Conservation (phyloP, 37 sponge, comb jelly and placozoan species). For the Beroe forskalii region DNA sequence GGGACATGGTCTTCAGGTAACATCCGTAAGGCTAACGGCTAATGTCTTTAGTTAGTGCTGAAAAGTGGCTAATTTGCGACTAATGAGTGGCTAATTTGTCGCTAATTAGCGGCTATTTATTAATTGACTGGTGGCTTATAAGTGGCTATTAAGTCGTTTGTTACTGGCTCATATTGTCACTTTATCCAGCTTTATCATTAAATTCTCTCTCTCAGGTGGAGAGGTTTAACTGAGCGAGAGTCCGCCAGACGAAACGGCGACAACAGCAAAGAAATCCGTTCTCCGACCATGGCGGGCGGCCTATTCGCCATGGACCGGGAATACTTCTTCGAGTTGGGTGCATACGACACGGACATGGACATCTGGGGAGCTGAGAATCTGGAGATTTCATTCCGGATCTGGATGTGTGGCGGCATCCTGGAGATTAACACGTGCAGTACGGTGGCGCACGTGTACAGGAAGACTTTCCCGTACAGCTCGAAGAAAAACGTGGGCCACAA, state of each 20-base stretch:
- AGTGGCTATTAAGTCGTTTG: too few relatives aligned
- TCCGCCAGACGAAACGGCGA: not conserved
- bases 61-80: too few relatives aligned
- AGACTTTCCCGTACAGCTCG: slow-evolving; percentile 59
- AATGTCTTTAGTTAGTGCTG: not conserved
- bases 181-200: not conserved
- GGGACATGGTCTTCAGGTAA: slow-evolving; percentile 63
- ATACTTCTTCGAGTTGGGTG: slow-evolving; percentile 90
- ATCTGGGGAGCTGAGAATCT: slow-evolving; percentile 98
- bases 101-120: too few relatives aligned
- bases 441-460: slow-evolving; percentile 23
- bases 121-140: too few relatives aligned
- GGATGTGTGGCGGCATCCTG: slow-evolving; percentile 58
- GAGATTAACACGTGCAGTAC: slow-evolving; percentile 62
- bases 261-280: slow-evolving; percentile 11
- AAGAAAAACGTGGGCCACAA: slow-evolving; percentile 50
- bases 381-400: slow-evolving; percentile 82
- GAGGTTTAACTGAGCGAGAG: slow-evolving; percentile 11
- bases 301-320: slow-evolving; percentile 87
- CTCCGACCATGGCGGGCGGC: slow-evolving; percentile 98
- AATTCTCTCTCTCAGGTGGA: slow-evolving; percentile 16
- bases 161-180: not conserved
- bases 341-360: slow-evolving; percentile 91
- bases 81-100: too few relatives aligned
- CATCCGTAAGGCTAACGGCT: not conserved